These are phyloP conservation scores for Piaya cayana DNA, from an alignment of 2,113 vertebrate species.

Conservation along the genomic window DNA sequence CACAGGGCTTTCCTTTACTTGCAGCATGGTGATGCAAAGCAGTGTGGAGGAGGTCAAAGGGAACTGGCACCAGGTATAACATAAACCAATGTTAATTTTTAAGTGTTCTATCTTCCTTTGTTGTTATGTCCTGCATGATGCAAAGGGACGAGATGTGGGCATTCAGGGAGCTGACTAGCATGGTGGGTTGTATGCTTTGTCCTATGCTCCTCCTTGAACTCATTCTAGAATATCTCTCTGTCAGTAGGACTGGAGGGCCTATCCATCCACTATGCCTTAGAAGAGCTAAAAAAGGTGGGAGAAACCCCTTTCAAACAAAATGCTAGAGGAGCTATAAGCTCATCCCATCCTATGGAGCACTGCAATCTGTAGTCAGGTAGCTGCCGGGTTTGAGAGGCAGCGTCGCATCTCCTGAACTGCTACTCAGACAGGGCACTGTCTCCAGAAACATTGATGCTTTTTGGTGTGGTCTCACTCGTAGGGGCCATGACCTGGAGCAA, in stretches of 20 bases:
- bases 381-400: background rate
- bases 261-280: background rate
- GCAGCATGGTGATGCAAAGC: background rate
- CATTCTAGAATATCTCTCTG: background rate
- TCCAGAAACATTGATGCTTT: background rate
- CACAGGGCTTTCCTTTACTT: background rate
- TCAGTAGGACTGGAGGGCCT: background rate
- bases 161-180: background rate
- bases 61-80: background rate
- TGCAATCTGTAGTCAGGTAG: background rate
- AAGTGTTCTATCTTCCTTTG: background rate
- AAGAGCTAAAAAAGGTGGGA: background rate
- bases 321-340: background rate
- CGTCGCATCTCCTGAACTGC: accelerated
- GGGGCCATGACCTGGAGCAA: background rate
- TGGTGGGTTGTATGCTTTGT: background rate
- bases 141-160: background rate
- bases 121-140: background rate
- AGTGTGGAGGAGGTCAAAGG: background rate
- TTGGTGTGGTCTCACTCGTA: background rate
- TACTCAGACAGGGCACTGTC: background rate
- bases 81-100: background rate
- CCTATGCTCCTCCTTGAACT: background rate
- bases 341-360: background rate
- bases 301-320: background rate